Conservation (phyloP, 1,140 invertebrate species). For the Dufourea novaeangliae region DNA sequence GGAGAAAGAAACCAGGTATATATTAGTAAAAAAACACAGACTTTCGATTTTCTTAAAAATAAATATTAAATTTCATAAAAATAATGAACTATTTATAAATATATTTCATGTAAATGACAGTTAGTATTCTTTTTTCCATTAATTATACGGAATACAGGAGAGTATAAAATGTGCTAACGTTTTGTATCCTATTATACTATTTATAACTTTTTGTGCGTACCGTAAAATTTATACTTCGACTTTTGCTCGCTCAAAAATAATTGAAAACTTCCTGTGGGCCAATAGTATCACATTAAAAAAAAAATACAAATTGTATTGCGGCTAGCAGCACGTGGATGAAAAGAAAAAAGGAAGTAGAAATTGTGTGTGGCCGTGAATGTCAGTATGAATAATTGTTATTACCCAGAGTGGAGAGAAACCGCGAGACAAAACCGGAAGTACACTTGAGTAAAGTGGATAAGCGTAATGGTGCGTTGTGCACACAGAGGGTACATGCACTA, state of each 20-base stretch:
- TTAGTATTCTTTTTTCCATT: no score
- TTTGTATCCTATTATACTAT: not conserved
- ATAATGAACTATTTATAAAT: no score
- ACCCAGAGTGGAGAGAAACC: conserved; percentile 38
- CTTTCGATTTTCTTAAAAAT: no score
- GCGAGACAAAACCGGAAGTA: conserved; percentile 57
- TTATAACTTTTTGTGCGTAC: not conserved
- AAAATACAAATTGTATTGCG: not conserved
- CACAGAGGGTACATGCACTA: conserved; percentile 37
- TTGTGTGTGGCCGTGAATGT: conserved; percentile 30
- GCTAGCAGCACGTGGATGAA: not conserved
- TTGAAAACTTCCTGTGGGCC: not conserved
- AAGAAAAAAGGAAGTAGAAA: conserved; percentile 21
- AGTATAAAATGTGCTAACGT: not conserved
- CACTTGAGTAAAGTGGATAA: conserved; percentile 57
- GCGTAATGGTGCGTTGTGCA: conserved; percentile 42
- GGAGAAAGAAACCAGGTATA: no score
- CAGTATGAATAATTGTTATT: conserved; percentile 49
- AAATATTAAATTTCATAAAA: no score
- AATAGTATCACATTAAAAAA: not conserved
- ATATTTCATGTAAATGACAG: no score
- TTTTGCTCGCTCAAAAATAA: not conserved
- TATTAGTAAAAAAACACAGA: no score
- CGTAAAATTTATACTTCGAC: not conserved
- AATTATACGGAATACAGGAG: not conserved